Evolutionary conservation across 2,797 vertebrate genomes (phyloP), one percentile per base, ranked within the genome.

Genomic region (Pogoniulus pusillus): DNA sequence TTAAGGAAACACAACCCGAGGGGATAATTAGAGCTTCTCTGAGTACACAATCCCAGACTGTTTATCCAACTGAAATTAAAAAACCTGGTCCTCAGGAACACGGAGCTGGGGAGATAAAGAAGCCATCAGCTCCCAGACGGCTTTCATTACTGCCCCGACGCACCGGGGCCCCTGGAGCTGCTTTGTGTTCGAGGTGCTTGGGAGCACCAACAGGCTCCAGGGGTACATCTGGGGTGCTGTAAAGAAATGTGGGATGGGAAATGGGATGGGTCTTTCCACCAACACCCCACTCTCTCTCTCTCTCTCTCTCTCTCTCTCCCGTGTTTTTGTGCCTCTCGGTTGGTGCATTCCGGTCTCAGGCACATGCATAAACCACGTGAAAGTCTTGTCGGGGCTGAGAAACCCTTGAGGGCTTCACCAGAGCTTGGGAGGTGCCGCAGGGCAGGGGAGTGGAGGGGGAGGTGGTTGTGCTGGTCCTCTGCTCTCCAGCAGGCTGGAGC

Each of bases 41-140:
- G 96, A 88, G 83, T 97, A 96, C 94, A 97, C 97, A 97, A 96
- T 96, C 97, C 97, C 95, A 93, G 96, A 95, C 71, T 98, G 97
- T 97, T 98, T 98, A 98, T 97, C 95, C 97, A 98, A 97, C 96
- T 96, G 94, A 97, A 98, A 97, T 98, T 97, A 96, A 98, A 97
- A 97, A 97, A 96, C 59, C 82, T 91, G 96, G 95, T 96, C 96
- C 95, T 96, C 93, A 58, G 96, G 97, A 97, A 93, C 95, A 93
- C 7, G 47, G 93, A 96, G 94, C 60, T 85, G 72, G 45, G 95
- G 93, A 97, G 97, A 98, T 97, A 98, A 97, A 97, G 97, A 87
- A 96, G 82, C 8, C 5, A 74, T 95, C 10, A 20, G 16, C 66
- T 91, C 85, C 93, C 96, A 97, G 96, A 89, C 51, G 95, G 96